Evolutionary conservation across 2,888 invertebrate species (phyloP), one percentile per base, ranked within the genome.

Genomic region (Leptogaster cylindrica): DNA sequence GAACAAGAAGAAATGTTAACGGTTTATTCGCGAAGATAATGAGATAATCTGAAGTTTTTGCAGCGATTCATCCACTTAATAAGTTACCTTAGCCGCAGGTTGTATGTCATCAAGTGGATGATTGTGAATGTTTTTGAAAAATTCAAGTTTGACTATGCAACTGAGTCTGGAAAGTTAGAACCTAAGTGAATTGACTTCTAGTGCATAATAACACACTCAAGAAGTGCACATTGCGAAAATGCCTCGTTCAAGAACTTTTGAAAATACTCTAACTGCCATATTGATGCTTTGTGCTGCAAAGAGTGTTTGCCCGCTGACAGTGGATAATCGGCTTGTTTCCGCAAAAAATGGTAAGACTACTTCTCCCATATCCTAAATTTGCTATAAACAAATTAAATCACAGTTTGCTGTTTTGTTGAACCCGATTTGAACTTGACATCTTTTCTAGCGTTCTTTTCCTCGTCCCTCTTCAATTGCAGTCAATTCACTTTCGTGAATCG

Each of bases 271-370:
- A 18, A 12, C 23, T n/a, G 44, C 20, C 16, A 44, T 61, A 18
- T 14, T 61, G 14, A 28, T 61, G 44, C 41, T 61, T 18, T 61
- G 27, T 61, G 28, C 27, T 20, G 41, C 12, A 36, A 44, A 7
- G 8, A 18, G 10, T 8, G 61, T 44, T 12, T 44, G 14, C 7
- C 5, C 28, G 8, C 14, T 61, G 8, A 25, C 41, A 8, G 80
- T 81, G 73, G 81, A 81, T 73, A 81, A 80, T 72, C 78, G 79
- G 72, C 73, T 81, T 70, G 79, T 81, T 50, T 77, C 79, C 31
- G 77, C 78, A 16, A 74, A 79, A 74, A 80, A 79, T 78, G 80
- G 80, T 81, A 72, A 79, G 79, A n/a, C n/a, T n/a, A n/a, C n/a
- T n/a, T 48, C 16, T 65, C n/a, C 25, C 6, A 23, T 41, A 20